Conservation (phyloP, 2,888 invertebrate genomes). For the Bembecia ichneumoniformis region DNA sequence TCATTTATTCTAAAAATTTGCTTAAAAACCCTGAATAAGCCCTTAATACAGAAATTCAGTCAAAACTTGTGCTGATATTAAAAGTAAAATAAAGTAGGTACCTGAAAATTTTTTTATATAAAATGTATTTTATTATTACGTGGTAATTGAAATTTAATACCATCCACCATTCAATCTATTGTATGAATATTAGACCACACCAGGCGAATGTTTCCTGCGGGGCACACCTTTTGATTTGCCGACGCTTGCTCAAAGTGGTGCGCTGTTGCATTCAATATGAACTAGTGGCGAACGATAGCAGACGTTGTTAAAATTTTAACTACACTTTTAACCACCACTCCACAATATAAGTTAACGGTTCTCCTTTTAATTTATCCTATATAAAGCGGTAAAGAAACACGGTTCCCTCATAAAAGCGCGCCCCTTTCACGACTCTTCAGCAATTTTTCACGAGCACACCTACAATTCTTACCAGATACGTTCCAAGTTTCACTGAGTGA, state of each 20-base stretch:
- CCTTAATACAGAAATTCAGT: too few species aligned
- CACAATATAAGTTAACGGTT: neutral
- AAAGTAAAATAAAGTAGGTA: too few species aligned
- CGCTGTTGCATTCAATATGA: slow-evolving; percentile 56
- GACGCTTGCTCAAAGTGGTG: slow-evolving; percentile 21
- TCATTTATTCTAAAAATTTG: too few species aligned
- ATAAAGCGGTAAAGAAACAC: too few species aligned
- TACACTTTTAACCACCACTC: neutral
- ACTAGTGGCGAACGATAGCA: slow-evolving; percentile 27
- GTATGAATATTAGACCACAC: slow-evolving; percentile 37
- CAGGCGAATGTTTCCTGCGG: slow-evolving; percentile 38
- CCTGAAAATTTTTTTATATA: too few species aligned
- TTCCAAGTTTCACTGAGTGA: slow-evolving; percentile 22
- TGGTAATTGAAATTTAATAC: too few species aligned
- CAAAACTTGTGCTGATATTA: too few species aligned
- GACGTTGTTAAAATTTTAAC: slow-evolving; percentile 1
- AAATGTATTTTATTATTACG: too few species aligned
- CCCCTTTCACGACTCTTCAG: neutral
- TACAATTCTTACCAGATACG: neutral
- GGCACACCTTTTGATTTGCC: slow-evolving; percentile 47
- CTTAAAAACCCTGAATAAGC: too few species aligned
- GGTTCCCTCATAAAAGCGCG: neutral
- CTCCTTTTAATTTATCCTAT: neutral
- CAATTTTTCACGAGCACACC: neutral
- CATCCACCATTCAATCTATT: too few species aligned